These are phyloP conservation scores for Taenaris catops DNA, from an alignment of 2,888 invertebrate genomes.

Conservation along the genomic window DNA sequence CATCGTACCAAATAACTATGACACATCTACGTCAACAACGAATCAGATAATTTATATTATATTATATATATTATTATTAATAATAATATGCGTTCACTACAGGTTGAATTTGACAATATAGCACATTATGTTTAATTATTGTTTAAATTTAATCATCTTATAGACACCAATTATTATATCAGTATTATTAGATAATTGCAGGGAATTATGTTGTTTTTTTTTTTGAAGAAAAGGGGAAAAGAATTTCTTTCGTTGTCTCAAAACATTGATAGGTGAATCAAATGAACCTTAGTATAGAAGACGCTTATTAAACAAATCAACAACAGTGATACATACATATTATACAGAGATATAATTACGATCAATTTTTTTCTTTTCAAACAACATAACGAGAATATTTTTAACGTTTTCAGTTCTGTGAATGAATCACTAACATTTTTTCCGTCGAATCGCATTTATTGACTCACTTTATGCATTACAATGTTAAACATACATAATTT, in stretches of 20 bases:
- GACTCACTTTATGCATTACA: constrained; percentile 26
- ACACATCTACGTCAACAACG: constrained; percentile 67
- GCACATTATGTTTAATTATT: constrained; percentile 40
- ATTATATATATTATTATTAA: constrained; percentile 13
- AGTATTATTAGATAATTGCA: constrained; percentile 45
- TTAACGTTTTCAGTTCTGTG: constrained; percentile 79
- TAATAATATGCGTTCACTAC: constrained; percentile 49
- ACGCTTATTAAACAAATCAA: constrained; percentile 73
- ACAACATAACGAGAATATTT: constrained; percentile 75
- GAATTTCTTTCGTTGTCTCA: constrained; percentile 58
- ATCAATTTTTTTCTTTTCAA: constrained; percentile 58
- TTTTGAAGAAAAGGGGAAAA: constrained; percentile 36
- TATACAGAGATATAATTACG: constrained; percentile 58
- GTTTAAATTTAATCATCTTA: constrained; percentile 46
- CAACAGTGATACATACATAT: constrained; percentile 68
- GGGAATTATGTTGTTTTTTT: constrained; percentile 43
- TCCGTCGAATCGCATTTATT: constrained; percentile 49
- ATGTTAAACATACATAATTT: constrained; percentile 22
- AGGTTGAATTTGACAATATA: constrained; percentile 45
- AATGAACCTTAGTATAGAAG: constrained; percentile 43
- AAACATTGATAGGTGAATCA: constrained; percentile 32
- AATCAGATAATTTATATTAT: constrained; percentile 39
- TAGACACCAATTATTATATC: constrained; percentile 71
- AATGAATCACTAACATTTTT: constrained; percentile 73
- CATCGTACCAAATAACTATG: constrained; percentile 41